Evolutionary conservation across 2,888 invertebrate species (phyloP), one percentile per base, ranked within the genome.

Genomic region (Prosopocoilus inquinatus): DNA sequence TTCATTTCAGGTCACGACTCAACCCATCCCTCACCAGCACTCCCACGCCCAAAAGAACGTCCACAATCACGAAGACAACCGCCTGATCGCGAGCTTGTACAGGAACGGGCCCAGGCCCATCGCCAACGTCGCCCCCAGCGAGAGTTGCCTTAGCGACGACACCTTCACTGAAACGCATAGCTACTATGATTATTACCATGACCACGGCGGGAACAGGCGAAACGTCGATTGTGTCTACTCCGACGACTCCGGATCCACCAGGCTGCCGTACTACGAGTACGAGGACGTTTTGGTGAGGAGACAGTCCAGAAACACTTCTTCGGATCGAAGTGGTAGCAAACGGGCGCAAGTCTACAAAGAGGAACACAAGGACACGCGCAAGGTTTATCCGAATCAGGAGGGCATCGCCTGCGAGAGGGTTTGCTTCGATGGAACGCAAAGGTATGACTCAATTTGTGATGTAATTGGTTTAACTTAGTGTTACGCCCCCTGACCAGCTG

Each of bases 201-300:
- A 69, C 51, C 63, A 65, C 47, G 69, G 67, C 28, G 55, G 59
- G 5, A 57, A 55, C 43, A 63, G 59, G 41, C 59, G 59, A 36
- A 66, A 64, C 53, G 64, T 64, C 5, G 69, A 67, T 48, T 66
- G 64, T 55, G 67, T 67, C 9, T 69, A 69, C 54, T 71, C 72
- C 9, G 74, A 74, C 38, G 73, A 72, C 43, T 75, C 74, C 48
- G 74, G 69, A 9, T 70, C 72, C 5, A 68, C 69, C n/a, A 64
- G 71, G 46, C 41, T 60, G 35, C 62, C 71, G 13, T 72, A 71
- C 12, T 70, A 72, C 57, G 65, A 66, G 41, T 69, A 70, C 55
- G 61, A 63, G 46, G 65, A 73, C 48, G 66, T 68, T 46, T 66
- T 69, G 32, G 65, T 63, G 11, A 69, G 70, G 45, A 65, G 71